Conservation (phyloP, 2,113 vertebrate species). For the Pachypanchax playfairii region DNA sequence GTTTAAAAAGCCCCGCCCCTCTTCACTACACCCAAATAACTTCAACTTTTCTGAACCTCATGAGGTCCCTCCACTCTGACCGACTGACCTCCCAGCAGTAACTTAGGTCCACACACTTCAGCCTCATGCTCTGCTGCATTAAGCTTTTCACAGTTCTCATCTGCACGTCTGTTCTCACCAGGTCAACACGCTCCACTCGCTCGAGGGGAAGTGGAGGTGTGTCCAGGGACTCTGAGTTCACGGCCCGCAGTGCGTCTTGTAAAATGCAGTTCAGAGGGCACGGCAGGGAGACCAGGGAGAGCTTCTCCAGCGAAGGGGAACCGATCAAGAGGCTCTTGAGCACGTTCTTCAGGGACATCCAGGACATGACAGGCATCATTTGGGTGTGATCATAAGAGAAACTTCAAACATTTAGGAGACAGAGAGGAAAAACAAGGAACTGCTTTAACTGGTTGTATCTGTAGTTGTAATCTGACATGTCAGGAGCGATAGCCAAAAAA, state of each 20-base stretch:
- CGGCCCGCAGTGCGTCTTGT: slow-evolving; percentile 20
- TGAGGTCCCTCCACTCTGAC: slow-evolving; percentile 4
- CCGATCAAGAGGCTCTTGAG: slow-evolving; percentile 67
- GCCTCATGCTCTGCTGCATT: slow-evolving; percentile 44
- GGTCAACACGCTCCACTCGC: slow-evolving; percentile 38
- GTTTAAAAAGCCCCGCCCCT: not conserved
- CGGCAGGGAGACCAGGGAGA: slow-evolving; percentile 74
- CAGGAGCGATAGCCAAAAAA: no score
- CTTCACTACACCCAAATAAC: slow-evolving; percentile 53
- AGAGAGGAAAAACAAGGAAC: not conserved
- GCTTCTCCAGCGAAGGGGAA: slow-evolving; percentile 69
- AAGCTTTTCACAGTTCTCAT: slow-evolving; percentile 53
- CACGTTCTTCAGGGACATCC: slow-evolving; percentile 63
- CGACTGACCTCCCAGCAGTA: slow-evolving; percentile 72
- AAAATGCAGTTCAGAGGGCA: slow-evolving; percentile 73
- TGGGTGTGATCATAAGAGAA: slow-evolving; percentile 69
- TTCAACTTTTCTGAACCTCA: slow-evolving; percentile 14
- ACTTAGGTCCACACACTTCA: slow-evolving; percentile 70
- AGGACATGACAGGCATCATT: slow-evolving; percentile 64
- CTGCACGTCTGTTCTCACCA: slow-evolving; percentile 66
- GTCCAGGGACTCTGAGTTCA: not conserved
- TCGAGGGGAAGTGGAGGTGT: slow-evolving; percentile 34
- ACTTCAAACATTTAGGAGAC: slow-evolving; percentile 43
- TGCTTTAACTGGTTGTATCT: not conserved
- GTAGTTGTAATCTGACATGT: not conserved